Percentiles rank a stretch among this genome's conserved stretches.
These are phyloP conservation scores for Atlantisia rogersi DNA, from an alignment of 2,113 vertebrate species.

Conservation along the genomic window DNA sequence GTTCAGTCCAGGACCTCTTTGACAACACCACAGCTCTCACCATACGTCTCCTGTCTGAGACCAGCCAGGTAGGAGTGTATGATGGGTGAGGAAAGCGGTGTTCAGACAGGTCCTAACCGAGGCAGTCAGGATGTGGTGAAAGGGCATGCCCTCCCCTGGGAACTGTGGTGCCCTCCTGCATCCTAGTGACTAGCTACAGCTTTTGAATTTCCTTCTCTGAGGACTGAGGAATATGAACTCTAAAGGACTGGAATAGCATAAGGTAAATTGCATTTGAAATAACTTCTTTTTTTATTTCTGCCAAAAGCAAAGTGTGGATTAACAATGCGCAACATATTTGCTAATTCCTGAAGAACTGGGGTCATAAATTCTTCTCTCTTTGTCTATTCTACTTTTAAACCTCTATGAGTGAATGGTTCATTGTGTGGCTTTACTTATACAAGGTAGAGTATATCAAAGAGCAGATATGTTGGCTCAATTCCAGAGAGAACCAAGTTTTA, in stretches of 20 bases:
- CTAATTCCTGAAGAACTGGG: not conserved
- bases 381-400: not conserved
- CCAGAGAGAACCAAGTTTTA: not conserved
- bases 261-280: not conserved
- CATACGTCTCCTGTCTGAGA: not conserved
- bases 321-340: not conserved
- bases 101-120: rapidly evolving
- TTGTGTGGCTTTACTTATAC: not conserved
- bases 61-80: rapidly evolving
- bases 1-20: not conserved
- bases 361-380: not conserved
- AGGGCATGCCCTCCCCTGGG: not conserved
- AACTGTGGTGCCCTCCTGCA: rapidly evolving
- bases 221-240: not conserved
- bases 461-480: not conserved
- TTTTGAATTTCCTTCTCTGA: not conserved
- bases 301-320: not conserved
- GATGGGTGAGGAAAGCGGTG: not conserved
- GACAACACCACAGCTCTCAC: not conserved
- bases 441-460: not conserved
- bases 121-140: not conserved
- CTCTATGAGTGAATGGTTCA: not conserved
- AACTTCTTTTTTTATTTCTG: not conserved
- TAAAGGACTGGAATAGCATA: not conserved
- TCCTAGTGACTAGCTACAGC: not conserved